phyloP scores from a whole-genome alignment of 2,888 invertebrate species.

The Spialia ferax region DNA sequence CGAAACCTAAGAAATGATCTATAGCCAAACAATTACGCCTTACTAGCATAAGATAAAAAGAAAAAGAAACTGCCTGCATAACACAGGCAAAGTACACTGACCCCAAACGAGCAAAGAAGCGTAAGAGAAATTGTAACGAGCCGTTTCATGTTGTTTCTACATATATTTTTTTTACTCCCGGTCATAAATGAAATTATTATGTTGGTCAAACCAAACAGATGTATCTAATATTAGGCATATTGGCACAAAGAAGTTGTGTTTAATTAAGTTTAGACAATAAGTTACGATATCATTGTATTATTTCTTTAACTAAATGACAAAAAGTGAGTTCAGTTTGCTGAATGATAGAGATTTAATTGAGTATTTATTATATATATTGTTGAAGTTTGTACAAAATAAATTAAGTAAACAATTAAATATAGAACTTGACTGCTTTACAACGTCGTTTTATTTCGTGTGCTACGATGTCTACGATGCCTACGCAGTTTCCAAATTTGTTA shows the following conservation, averaged over 20 bases:
- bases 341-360: constrained; percentile 87
- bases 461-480: no score
- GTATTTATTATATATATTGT: constrained; percentile 87
- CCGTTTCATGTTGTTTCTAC: constrained; percentile 47
- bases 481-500: no score
- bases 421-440: constrained; percentile 86
- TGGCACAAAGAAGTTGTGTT: constrained; percentile 87
- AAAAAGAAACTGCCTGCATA: background rate
- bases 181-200: constrained; percentile 47
- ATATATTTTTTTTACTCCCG: constrained; percentile 44
- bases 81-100: constrained; percentile 19
- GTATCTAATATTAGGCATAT: constrained; percentile 84
- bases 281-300: constrained; percentile 84
- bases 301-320: constrained; percentile 84
- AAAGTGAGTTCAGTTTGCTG: constrained; percentile 87
- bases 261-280: constrained; percentile 87
- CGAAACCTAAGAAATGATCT: background rate
- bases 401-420: constrained; percentile 87
- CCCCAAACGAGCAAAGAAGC: no score
- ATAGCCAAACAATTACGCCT: constrained; percentile 20
- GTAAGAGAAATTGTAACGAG: constrained; percentile 42
- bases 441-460: constrained; percentile 64
- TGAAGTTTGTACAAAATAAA: constrained; percentile 88
- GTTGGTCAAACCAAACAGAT: constrained; percentile 83
- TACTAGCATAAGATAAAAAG: constrained; percentile 27